Conservation (phyloP, 2,113 vertebrate species). For the Morone saxatilis region DNA sequence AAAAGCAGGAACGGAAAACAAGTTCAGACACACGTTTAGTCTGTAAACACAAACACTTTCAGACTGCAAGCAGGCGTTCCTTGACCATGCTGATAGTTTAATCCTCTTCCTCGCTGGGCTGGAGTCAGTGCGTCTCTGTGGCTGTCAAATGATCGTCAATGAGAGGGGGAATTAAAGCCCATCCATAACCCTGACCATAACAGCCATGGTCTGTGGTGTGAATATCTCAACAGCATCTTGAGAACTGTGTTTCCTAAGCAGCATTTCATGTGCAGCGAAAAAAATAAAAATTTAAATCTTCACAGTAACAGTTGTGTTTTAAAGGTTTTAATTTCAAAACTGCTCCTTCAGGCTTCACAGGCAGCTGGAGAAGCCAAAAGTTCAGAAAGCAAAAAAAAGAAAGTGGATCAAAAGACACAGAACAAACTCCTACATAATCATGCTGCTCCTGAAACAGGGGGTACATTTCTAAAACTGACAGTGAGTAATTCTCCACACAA, state of each 20-base stretch:
- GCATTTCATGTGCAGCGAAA: constrained; percentile 29
- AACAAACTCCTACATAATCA: constrained; percentile 45
- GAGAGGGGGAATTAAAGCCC: constrained; percentile 66
- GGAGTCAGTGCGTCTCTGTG: constrained; percentile 73
- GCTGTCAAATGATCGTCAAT: constrained; percentile 69
- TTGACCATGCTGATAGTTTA: constrained; percentile 21
- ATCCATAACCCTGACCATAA: constrained; percentile 64
- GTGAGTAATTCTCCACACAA: constrained; percentile 46
- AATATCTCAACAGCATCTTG: constrained; percentile 57
- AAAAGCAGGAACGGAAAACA: constrained; percentile 1
- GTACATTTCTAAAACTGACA: constrained; percentile 36
- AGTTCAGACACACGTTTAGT: constrained; percentile 29
- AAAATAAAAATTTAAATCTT: not conserved
- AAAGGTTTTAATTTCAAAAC: constrained; percentile 38
- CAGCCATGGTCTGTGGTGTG: constrained; percentile 77
- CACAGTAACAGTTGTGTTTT: constrained; percentile 39
- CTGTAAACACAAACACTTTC: constrained; percentile 48
- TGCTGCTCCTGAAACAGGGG: constrained; percentile 14
- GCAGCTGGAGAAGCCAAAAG: constrained; percentile 24
- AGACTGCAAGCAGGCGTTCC: constrained; percentile 23
- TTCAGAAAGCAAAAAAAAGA: constrained; percentile 20
- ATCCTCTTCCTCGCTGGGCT: constrained; percentile 37
- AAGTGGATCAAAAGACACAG: constrained; percentile 37
- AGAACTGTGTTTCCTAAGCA: constrained; percentile 47
- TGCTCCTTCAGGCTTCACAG: constrained; percentile 8